A percentile compares a stretch with the other conserved stretches of the same genome.
These are phyloP conservation scores for Salminus brasiliensis DNA, from an alignment of 2,113 vertebrate genomes.

Conservation along the genomic window DNA sequence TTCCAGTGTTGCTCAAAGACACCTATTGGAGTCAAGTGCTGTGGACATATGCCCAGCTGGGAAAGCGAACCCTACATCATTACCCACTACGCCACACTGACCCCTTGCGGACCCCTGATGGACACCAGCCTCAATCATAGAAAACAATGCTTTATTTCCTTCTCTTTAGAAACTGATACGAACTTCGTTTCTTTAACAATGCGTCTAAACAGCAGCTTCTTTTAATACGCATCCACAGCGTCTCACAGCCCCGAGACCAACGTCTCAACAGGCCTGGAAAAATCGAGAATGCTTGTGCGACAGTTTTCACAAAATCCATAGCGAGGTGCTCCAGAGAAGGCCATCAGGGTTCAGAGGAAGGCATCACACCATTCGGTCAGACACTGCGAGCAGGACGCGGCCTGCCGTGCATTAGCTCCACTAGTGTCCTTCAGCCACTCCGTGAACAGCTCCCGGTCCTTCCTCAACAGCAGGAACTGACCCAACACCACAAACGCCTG, in stretches of 20 bases:
- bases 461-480: conserved; percentile 73
- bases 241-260: too few relatives aligned
- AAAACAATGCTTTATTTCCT: not conserved
- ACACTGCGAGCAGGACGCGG: conserved; percentile 65
- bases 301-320: not conserved
- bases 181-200: too few relatives aligned
- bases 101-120: too few relatives aligned
- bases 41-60: too few relatives aligned
- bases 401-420: conserved; percentile 65
- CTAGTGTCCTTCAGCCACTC: conserved; percentile 74
- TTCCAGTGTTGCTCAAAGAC: too few relatives aligned
- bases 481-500: conserved; percentile 71
- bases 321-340: not conserved
- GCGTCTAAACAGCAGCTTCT: too few relatives aligned
- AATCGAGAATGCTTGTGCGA: not conserved
- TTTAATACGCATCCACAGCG: too few relatives aligned
- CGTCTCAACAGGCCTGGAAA: too few relatives aligned
- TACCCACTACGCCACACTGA: too few relatives aligned
- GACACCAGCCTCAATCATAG: too few relatives aligned
- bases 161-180: not conserved
- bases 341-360: conserved; percentile 64
- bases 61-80: too few relatives aligned
- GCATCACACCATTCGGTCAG: conserved; percentile 72
- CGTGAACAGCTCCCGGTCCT: conserved; percentile 67
- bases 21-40: too few relatives aligned